Evolutionary conservation across 2,113 vertebrate genomes (phyloP).

Genomic region (Entelurus aequoreus): DNA sequence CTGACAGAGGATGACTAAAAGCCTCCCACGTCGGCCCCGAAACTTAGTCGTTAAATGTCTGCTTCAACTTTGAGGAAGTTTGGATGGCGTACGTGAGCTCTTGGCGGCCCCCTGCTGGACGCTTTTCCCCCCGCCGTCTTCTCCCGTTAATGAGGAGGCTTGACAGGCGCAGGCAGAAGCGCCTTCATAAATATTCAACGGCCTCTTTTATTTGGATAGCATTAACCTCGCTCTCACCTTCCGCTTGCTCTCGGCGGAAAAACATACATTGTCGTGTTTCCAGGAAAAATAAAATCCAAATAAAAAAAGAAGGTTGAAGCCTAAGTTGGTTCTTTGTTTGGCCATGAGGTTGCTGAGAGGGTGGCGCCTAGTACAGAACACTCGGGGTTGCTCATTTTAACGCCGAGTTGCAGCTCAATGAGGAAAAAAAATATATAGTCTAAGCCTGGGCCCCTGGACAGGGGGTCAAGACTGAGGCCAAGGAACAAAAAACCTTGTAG

Average conservation of each 20-base stretch:
- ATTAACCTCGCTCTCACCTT: constrained; percentile 20
- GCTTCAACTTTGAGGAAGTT: not conserved
- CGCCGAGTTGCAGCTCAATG: not conserved
- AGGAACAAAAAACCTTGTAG: too few relatives aligned
- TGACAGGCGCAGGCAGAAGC: constrained; percentile 21
- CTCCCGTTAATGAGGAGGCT: constrained; percentile 42
- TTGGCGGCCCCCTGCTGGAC: not conserved
- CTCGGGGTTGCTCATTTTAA: not conserved
- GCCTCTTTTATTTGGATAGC: constrained; percentile 10
- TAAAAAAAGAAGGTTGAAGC: constrained; percentile 10
- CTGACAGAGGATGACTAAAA: constrained; percentile 52
- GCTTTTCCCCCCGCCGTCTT: not conserved
- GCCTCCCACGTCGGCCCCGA: constrained; percentile 37
- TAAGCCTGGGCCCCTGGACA: too few relatives aligned
- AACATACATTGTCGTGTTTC: constrained; percentile 3
- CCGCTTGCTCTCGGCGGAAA: not conserved
- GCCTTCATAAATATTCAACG: constrained; percentile 40
- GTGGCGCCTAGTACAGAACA: not conserved
- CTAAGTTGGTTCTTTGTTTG: constrained; percentile 5
- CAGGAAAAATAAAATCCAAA: not conserved
- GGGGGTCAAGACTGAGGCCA: too few relatives aligned
- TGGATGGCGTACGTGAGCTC: too few relatives aligned
- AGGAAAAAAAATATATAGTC: too few relatives aligned
- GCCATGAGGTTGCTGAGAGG: not conserved
- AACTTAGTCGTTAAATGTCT: constrained; percentile 27